Conservation (phyloP, 2,113 vertebrate species). For the Pteruthius melanotis region DNA sequence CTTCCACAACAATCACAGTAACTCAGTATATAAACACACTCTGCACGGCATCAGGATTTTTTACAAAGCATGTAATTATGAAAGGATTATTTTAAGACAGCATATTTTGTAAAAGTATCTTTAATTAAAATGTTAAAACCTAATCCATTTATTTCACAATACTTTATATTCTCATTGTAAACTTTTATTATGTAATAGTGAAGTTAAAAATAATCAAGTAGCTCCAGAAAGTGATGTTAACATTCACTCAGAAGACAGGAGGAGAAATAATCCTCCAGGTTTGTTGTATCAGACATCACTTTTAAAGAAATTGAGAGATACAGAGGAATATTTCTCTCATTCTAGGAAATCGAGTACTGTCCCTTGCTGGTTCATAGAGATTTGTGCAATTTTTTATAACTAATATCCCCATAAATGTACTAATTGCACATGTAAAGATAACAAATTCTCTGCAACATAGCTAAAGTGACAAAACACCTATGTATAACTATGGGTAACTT, state of each 20-base stretch:
- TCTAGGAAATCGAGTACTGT: background rate
- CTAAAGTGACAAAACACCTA: background rate
- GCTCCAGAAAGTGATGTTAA: background rate
- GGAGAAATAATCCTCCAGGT: background rate
- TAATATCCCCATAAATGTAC: conserved; percentile 18
- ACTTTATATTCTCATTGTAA: background rate
- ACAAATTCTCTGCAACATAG: background rate
- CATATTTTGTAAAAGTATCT: background rate
- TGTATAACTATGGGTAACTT: background rate
- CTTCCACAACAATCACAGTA: background rate
- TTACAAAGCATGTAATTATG: background rate
- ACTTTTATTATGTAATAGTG: background rate
- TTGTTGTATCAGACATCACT: background rate
- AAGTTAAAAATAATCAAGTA: background rate
- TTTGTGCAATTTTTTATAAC: conserved; percentile 4
- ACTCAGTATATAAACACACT: background rate
- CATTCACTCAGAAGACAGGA: background rate
- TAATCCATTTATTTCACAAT: background rate
- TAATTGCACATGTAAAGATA: background rate
- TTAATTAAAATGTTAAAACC: conserved; percentile 25
- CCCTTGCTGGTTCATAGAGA: background rate
- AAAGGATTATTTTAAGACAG: background rate
- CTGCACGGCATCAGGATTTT: background rate
- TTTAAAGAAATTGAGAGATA: background rate
- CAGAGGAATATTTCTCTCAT: too few relatives aligned